Conservation (phyloP, 2,888 invertebrate genomes). For the Papilio protenor region DNA sequence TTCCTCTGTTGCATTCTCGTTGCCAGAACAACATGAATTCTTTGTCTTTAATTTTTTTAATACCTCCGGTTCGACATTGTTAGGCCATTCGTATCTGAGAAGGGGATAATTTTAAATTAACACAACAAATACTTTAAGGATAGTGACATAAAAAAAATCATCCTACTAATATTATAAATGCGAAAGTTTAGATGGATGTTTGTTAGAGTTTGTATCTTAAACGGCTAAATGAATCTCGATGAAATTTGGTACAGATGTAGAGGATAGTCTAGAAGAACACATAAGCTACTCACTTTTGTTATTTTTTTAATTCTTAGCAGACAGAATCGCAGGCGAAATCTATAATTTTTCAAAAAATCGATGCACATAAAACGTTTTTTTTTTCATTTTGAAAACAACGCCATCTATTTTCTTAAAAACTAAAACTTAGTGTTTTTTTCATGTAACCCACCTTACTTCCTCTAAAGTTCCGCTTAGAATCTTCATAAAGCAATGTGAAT, state of each 20-base stretch:
- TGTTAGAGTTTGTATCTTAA: too few species aligned
- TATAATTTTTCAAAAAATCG: too few species aligned
- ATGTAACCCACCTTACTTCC: conserved; percentile 86
- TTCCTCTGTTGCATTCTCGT: conserved; percentile 49
- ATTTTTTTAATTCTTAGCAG: too few species aligned
- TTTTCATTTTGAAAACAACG: background rate
- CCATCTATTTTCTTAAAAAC: background rate
- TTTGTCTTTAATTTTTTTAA: conserved; percentile 66
- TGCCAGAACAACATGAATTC: conserved; percentile 59
- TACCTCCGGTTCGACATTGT: conserved; percentile 72
- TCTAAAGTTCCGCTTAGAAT: conserved; percentile 91
- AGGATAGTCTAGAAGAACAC: too few species aligned
- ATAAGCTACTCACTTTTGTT: too few species aligned
- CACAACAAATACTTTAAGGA: too few species aligned
- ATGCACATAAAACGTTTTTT: background rate
- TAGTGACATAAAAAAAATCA: too few species aligned
- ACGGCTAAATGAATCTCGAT: too few species aligned
- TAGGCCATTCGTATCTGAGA: conserved; percentile 92
- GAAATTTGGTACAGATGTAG: too few species aligned
- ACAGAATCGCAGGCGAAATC: too few species aligned
- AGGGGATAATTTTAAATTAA: background rate
- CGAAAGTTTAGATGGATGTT: too few species aligned
- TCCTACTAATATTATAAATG: too few species aligned
- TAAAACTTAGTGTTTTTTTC: background rate
- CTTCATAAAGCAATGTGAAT: conserved; percentile 99